Evolutionary conservation across 2,113 vertebrate species (phyloP), one percentile per base, ranked within the genome.

Genomic region (Ammospiza nelsoni): DNA sequence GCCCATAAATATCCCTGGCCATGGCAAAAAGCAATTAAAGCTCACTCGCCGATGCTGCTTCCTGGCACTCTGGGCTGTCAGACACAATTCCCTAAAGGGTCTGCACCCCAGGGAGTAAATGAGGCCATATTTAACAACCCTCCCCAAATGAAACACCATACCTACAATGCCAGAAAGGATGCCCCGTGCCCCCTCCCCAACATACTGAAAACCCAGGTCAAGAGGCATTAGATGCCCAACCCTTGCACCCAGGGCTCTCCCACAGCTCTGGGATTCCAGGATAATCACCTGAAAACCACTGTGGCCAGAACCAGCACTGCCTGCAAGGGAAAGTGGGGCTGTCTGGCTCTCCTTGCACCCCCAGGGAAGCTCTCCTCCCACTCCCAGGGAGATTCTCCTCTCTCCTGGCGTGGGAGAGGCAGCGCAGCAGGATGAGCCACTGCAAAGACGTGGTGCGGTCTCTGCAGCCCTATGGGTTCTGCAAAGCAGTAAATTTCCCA

Each of bases 21-120:
- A 58, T 19, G 92, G 97, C 85, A 97, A 97, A 97, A 97, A 97
- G 94, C 97, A 97, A 97, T 98, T 98, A 98, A 97, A 96, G 68
- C 67, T 89, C 2, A 3, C 44, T 54, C 2, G 2, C 62, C 4
- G 1, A 35, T 1, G 9, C 33, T 20, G 3, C 61, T 96, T 96
- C 84, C 68, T 7, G 5, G 72, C 0, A 14, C 59, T 75, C 43
- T 2, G 5, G 57, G 76, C 59, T 41, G 15, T 16, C 2, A 19
- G 79, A 68, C 9, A 18, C 7, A 13, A 33, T 11, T 52, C 59
- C 17, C 10, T 4, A 59, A 76, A 74, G 52, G 65, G 67, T 81
- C 80, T 75, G 84, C 0, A 0, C n/a, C 77, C 71, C 12, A 6
- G 48, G 52, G 43, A 78, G 23, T 8, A 3, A 72, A 39, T 4